phyloP scores from a whole-genome alignment of 2,113 vertebrate genomes.

The Chunga burmeisteri region DNA sequence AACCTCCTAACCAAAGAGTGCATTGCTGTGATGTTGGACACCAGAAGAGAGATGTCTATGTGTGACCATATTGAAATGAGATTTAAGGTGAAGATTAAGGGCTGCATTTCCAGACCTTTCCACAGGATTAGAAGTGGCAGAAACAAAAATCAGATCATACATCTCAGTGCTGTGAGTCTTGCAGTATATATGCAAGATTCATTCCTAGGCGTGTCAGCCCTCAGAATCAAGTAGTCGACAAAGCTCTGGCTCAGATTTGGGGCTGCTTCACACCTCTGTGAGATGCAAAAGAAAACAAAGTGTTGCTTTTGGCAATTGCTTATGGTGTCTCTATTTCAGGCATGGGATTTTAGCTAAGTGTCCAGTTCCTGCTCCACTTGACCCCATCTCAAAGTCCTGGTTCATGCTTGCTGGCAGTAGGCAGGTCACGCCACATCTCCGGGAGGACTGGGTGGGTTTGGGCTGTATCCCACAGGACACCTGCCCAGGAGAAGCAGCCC shows the following conservation, averaged over 20 bases:
- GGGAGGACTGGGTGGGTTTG: neutral
- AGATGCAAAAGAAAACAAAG: neutral
- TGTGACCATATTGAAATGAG: neutral
- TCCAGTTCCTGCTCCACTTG: neutral
- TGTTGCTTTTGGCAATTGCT: neutral
- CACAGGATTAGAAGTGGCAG: neutral
- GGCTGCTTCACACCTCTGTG: neutral
- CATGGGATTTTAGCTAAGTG: neutral
- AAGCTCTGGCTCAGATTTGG: neutral
- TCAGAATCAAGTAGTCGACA: neutral
- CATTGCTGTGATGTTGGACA: neutral
- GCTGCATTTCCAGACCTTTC: neutral
- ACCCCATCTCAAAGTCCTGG: neutral
- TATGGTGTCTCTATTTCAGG: neutral
- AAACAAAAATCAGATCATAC: neutral
- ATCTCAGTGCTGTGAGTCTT: neutral
- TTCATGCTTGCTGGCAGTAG: neutral
- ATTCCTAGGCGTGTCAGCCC: neutral
- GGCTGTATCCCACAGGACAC: fast-evolving
- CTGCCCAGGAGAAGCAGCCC: neutral
- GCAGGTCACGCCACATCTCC: neutral
- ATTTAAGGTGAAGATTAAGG: neutral
- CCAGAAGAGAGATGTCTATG: neutral
- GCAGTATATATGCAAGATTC: neutral
- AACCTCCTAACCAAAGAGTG: neutral